Evolutionary conservation across 2,888 invertebrate species (phyloP), one percentile per base, ranked within the genome.

Genomic region (Mactromeris polynyma): DNA sequence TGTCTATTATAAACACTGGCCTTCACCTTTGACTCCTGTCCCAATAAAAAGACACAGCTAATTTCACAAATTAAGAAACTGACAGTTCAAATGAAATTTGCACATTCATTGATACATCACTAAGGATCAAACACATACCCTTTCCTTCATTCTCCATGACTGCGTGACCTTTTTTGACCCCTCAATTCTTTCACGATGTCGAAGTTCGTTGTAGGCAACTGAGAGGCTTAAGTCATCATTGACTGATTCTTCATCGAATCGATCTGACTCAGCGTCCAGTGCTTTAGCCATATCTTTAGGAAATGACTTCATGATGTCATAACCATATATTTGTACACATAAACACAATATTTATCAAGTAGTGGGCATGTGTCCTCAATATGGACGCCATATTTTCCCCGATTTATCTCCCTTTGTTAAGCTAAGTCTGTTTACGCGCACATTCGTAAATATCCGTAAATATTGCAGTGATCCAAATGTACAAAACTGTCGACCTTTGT

Each of bases 131-230:
- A 81, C 42, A 91, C 95, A 80, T 93, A 97, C 97, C 94, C 97
- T 92, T 93, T 97, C 97, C 96, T 99, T 98, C 97, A 99, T 98
- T 94, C 99, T 97, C 99, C 99, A 99, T 92, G 98, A 98, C 95
- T 98, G 98, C 17, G 98, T 97, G 88, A 98, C 97, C 94, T 97
- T 97, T 94, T 97, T 97, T 82, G 97, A 97, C 19, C 98, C 98
- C 95, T 98, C 98, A 89, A 98, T 98, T 77, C 97, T 97, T 95
- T 98, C 98, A 87, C 97, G 97, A 95, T 98, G 98, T 79, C 98
- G 97, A 90, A 98, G 98, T 96, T 98, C 97, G 95, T 97, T 97
- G 96, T 98, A 98, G 94, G 98, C 98, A 91, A 98, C 96, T 82
- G 98, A 98, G 21, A 97, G 89, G 73, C 94, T 91, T 92, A 95